Conservation (phyloP, 2,888 invertebrate species). For the Prenolepis imparis region DNA sequence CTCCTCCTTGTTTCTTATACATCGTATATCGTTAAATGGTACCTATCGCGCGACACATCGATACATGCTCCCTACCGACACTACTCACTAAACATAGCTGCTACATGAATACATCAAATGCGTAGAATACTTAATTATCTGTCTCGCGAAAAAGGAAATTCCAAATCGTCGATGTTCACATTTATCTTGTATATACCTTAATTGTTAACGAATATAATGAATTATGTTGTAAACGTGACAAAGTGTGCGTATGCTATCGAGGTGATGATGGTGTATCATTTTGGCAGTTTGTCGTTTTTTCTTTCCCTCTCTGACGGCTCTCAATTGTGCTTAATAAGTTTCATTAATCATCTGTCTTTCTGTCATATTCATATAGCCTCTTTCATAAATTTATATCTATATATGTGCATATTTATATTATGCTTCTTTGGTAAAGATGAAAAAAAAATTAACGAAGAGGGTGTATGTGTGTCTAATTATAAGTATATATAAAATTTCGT, state of each 20-base stretch:
- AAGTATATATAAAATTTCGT: slow-evolving; percentile 40
- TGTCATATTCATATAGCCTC: neutral
- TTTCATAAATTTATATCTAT: neutral
- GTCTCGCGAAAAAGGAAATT: slow-evolving; percentile 47
- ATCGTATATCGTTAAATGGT: slow-evolving; percentile 41
- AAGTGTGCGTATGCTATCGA: slow-evolving; percentile 77
- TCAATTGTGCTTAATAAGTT: neutral
- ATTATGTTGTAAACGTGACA: slow-evolving; percentile 75
- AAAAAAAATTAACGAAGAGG: slow-evolving; percentile 33
- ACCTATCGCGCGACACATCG: slow-evolving; percentile 58
- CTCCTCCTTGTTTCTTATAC: slow-evolving; percentile 5
- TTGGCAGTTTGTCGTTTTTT: slow-evolving; percentile 75
- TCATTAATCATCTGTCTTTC: slow-evolving; percentile 5
- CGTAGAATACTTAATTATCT: slow-evolving; percentile 46
- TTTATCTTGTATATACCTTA: slow-evolving; percentile 29
- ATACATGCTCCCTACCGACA: slow-evolving; percentile 63
- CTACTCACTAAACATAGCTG: slow-evolving; percentile 68
- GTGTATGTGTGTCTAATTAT: slow-evolving; percentile 18
- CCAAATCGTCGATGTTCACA: slow-evolving; percentile 22
- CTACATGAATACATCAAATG: slow-evolving; percentile 58
- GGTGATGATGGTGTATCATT: slow-evolving; percentile 72
- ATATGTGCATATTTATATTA: slow-evolving; percentile 53
- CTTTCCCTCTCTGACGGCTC: slow-evolving; percentile 37
- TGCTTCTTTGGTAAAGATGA: slow-evolving; percentile 75
- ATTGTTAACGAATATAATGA: slow-evolving; percentile 54